Evolutionary conservation across 2,113 vertebrate genomes (phyloP).

Genomic region (Cyphotilapia sp.): DNA sequence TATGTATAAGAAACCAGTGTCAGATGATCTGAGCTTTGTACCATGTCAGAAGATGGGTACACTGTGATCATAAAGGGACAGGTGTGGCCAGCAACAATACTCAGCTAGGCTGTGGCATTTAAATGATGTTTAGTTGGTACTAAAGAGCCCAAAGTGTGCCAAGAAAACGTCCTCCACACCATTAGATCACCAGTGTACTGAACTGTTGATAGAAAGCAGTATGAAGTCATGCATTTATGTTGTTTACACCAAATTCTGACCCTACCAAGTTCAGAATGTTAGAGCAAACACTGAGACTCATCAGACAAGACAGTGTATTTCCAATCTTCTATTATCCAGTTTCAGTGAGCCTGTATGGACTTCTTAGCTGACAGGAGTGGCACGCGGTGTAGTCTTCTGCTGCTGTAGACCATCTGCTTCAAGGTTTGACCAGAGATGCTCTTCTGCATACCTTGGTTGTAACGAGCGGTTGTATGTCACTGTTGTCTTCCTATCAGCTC

Average conservation of each 20-base stretch:
- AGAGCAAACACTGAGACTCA: neutral
- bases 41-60: neutral
- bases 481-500: neutral
- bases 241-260: neutral
- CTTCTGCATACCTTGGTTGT: neutral
- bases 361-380: neutral
- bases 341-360: neutral
- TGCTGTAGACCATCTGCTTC: neutral
- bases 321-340: neutral
- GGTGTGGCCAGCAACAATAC: neutral
- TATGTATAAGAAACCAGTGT: neutral
- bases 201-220: neutral
- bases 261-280: neutral
- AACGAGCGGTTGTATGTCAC: neutral
- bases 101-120: neutral
- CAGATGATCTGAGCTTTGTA: accelerated
- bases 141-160: neutral
- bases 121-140: neutral
- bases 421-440: neutral
- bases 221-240: neutral
- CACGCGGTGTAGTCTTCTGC: neutral
- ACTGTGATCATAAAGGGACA: neutral
- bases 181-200: neutral
- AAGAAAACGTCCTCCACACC: accelerated
- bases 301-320: neutral